phyloP scores from a whole-genome alignment of 2,113 vertebrate genomes.

The Clupea harengus region DNA sequence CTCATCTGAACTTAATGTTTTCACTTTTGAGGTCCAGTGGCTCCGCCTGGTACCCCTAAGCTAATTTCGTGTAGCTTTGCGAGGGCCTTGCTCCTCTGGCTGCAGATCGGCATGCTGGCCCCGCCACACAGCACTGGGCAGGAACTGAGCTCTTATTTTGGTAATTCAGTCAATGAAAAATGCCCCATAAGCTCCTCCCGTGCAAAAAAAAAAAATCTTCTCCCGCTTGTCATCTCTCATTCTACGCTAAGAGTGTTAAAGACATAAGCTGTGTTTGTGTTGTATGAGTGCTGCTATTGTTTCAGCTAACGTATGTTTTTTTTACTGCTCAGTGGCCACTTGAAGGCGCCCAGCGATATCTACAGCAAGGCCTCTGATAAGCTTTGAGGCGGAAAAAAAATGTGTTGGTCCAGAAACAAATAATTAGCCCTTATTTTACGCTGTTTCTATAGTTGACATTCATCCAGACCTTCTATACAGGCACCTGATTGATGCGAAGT shows the following conservation, averaged over 20 bases:
- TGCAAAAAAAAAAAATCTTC: conserved; percentile 60
- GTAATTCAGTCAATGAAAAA: conserved; percentile 85
- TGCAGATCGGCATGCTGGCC: conserved; percentile 83
- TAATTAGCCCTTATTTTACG: background rate
- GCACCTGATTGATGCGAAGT: background rate
- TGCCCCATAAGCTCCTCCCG: conserved; percentile 80
- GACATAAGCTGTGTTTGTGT: conserved; percentile 37
- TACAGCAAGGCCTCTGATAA: background rate
- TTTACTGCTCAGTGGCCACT: background rate
- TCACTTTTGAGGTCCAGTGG: conserved; percentile 81
- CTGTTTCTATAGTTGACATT: background rate
- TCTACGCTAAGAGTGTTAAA: conserved; percentile 30
- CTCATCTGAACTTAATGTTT: conserved; percentile 89
- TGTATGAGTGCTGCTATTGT: conserved; percentile 33
- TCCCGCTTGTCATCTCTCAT: conserved; percentile 77
- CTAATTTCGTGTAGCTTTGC: conserved; percentile 68
- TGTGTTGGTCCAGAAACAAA: background rate
- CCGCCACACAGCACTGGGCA: conserved; percentile 78
- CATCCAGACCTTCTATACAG: background rate
- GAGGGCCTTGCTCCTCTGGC: conserved; percentile 81
- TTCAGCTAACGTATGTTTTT: conserved; percentile 12
- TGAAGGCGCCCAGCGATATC: background rate
- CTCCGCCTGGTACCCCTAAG: conserved; percentile 94
- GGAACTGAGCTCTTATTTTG: conserved; percentile 81
- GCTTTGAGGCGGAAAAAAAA: background rate